These are phyloP conservation scores for Tamandua tetradactyla DNA, from an alignment of 2,797 vertebrate genomes.

Conservation along the genomic window DNA sequence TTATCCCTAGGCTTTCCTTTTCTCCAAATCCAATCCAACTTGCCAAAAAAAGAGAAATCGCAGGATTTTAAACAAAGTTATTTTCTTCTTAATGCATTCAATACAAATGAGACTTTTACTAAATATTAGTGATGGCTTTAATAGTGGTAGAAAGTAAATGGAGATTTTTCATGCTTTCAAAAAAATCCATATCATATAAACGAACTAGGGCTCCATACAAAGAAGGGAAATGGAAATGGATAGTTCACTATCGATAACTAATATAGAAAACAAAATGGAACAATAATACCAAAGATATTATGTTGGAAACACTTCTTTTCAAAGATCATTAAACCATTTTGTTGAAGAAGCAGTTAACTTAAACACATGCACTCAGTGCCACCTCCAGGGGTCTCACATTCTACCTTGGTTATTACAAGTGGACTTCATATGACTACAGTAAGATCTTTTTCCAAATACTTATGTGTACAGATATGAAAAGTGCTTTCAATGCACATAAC, in stretches of 20 bases:
- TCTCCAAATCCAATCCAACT: background rate
- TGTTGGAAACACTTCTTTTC: background rate
- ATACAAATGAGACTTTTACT: background rate
- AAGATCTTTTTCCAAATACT: background rate
- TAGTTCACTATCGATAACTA: background rate
- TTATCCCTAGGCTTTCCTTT: background rate
- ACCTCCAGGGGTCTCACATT: background rate
- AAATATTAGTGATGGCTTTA: background rate
- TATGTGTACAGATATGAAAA: background rate
- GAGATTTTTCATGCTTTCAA: background rate
- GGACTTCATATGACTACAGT: background rate
- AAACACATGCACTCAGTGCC: background rate
- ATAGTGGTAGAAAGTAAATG: background rate
- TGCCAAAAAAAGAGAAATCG: background rate
- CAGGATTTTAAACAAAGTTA: background rate
- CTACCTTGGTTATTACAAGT: background rate
- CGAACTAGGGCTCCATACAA: background rate
- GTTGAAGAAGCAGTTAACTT: background rate
- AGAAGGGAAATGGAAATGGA: background rate
- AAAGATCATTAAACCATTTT: background rate
- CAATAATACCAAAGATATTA: background rate
- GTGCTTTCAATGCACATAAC: background rate
- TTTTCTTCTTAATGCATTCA: constrained; percentile 5
- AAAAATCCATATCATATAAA: background rate
- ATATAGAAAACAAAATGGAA: background rate